phyloP scores from a whole-genome alignment of 1,140 invertebrate species.

The Capitella teleta region DNA sequence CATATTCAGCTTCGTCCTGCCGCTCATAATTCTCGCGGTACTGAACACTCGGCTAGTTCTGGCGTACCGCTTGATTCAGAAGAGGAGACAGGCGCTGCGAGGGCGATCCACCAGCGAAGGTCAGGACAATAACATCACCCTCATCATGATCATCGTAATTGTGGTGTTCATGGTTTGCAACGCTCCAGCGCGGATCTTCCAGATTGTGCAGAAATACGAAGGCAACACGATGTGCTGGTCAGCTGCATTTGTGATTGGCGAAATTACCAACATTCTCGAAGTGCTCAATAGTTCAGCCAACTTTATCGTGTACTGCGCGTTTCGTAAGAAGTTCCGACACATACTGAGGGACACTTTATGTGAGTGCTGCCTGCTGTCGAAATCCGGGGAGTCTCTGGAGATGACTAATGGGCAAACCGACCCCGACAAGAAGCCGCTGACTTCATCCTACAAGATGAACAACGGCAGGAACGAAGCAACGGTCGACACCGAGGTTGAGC shows the following conservation, averaged over 20 bases:
- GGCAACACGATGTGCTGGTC: not conserved
- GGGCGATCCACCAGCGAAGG: not conserved
- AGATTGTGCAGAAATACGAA: slow-evolving; percentile 4
- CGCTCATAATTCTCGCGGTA: slow-evolving; percentile 3
- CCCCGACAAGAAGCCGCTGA: no score
- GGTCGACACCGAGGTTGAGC: no score
- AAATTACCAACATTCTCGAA: slow-evolving; percentile 9
- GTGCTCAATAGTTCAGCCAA: slow-evolving; percentile 12
- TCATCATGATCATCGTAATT: slow-evolving; percentile 10
- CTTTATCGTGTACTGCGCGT: slow-evolving; percentile 12
- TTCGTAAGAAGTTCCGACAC: slow-evolving; percentile 9
- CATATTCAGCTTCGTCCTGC: slow-evolving; percentile 8
- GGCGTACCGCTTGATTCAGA: slow-evolving; percentile 3
- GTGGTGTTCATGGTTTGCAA: slow-evolving; percentile 8
- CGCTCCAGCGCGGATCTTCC: slow-evolving; percentile 5
- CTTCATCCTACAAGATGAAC: no score
- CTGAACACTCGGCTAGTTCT: slow-evolving; percentile 9
- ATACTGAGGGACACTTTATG: slow-evolving; percentile 8
- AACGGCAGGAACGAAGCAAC: no score
- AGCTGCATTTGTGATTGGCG: not conserved
- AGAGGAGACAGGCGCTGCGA: not conserved
- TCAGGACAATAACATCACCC: slow-evolving; percentile 10
- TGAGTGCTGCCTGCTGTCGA: no score
- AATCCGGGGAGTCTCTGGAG: no score
- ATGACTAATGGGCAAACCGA: no score